These are phyloP conservation scores for Eubasilissa regina DNA, from an alignment of 1,140 invertebrate species.

Conservation along the genomic window DNA sequence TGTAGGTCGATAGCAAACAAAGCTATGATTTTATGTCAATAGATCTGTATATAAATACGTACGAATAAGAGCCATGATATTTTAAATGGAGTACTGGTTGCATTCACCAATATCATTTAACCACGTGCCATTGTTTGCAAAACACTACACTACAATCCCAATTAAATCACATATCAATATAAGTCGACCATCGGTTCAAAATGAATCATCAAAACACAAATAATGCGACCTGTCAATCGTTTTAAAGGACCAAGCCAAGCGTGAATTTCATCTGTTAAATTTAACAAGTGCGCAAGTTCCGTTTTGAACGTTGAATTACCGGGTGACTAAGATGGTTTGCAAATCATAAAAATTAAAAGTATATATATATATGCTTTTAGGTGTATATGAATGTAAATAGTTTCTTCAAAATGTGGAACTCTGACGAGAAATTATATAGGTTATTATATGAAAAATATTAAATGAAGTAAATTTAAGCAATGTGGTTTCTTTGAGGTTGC, in stretches of 20 bases:
- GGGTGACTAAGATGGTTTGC: neutral
- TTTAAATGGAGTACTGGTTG: neutral
- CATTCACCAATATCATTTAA: conserved; percentile 4
- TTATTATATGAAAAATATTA: too few species aligned
- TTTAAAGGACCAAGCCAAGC: conserved; percentile 51
- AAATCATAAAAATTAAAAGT: too few species aligned
- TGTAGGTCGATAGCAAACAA: neutral
- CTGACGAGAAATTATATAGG: too few species aligned
- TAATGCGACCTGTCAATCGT: conserved; percentile 52
- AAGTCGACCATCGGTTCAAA: neutral
- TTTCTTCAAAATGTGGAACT: too few species aligned
- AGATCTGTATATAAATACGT: neutral
- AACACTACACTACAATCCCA: conserved; percentile 56
- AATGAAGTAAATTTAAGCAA: too few species aligned
- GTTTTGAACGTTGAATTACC: neutral
- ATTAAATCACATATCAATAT: conserved; percentile 48
- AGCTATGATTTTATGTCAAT: neutral
- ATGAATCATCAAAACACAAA: conserved; percentile 42
- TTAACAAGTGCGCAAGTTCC: conserved; percentile 31
- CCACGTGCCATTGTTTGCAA: conserved; percentile 55
- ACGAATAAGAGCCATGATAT: neutral
- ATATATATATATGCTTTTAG: too few species aligned
- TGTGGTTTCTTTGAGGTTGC: too few species aligned
- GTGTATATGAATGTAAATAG: too few species aligned
- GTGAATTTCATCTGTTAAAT: conserved; percentile 50